Conservation (phyloP, 92 coral and sea anemone species). For the Zoanthus sociatus region DNA sequence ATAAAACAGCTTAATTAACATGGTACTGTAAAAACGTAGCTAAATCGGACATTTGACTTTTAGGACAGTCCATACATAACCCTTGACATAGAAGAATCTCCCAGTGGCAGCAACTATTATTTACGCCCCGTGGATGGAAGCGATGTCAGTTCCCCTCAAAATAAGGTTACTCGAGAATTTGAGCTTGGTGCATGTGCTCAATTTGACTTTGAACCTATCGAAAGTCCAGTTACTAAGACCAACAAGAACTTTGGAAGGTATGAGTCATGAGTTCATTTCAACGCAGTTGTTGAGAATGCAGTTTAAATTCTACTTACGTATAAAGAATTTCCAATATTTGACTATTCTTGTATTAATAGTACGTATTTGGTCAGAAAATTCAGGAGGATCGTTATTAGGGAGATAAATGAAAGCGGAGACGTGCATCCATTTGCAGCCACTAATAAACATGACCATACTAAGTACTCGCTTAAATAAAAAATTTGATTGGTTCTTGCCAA, state of each 20-base stretch:
- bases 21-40: neutral
- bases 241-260: constrained; percentile 12
- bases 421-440: too few relatives aligned
- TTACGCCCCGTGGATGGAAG: constrained; percentile 12
- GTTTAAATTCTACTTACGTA: too few relatives aligned
- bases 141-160: neutral
- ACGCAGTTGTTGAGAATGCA: neutral
- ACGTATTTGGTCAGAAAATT: too few relatives aligned
- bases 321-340: too few relatives aligned
- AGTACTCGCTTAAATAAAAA: too few relatives aligned
- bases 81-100: neutral
- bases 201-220: constrained; percentile 3
- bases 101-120: constrained; percentile 4
- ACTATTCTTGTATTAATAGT: too few relatives aligned
- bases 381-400: too few relatives aligned
- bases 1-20: neutral
- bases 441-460: too few relatives aligned
- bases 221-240: constrained; percentile 8
- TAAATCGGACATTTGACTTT: neutral
- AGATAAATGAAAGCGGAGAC: too few relatives aligned
- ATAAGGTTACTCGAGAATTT: neutral
- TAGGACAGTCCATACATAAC: constrained; percentile 38
- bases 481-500: too few relatives aligned
- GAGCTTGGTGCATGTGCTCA: neutral
- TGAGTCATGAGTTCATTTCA: neutral